Percentiles rank a stretch among this genome's conserved stretches.
Evolutionary conservation across 2,888 invertebrate species (phyloP).

Genomic region (Coronaproctus castanopsis): DNA sequence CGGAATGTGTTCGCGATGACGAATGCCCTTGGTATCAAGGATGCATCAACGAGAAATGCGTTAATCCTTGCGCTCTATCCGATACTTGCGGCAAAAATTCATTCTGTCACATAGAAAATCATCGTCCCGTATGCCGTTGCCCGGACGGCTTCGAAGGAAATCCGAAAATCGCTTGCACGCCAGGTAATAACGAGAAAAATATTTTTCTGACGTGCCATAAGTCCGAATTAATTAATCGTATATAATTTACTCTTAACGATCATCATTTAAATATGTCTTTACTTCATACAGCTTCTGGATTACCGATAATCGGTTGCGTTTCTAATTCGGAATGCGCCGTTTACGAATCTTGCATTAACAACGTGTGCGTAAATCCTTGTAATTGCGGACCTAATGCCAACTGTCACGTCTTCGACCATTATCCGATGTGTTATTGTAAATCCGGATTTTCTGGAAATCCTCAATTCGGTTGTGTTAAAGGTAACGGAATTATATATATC

Average conservation of each 20-base stretch:
- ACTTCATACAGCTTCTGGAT: slow-evolving; percentile 39
- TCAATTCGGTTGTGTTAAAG: slow-evolving; percentile 54
- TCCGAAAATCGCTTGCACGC: slow-evolving; percentile 46
- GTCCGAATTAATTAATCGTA: no score
- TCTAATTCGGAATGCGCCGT: slow-evolving; percentile 60
- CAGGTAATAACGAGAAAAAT: slow-evolving; percentile 62
- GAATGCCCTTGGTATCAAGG: slow-evolving; percentile 55
- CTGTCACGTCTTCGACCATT: slow-evolving; percentile 61
- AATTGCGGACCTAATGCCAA: slow-evolving; percentile 65
- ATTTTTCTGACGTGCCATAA: no score
- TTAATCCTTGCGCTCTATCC: slow-evolving; percentile 48
- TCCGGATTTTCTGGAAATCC: slow-evolving; percentile 71
- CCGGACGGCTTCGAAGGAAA: slow-evolving; percentile 57
- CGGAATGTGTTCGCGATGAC: slow-evolving; percentile 55
- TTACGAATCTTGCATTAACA: slow-evolving; percentile 64
- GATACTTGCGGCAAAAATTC: slow-evolving; percentile 58
- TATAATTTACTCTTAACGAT: no score
- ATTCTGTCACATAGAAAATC: slow-evolving; percentile 59
- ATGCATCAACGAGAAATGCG: slow-evolving; percentile 54
- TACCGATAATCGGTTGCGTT: slow-evolving; percentile 47
- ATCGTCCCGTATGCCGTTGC: slow-evolving; percentile 57
- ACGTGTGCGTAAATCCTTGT: slow-evolving; percentile 60
- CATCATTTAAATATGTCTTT: no score
- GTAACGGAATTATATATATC: slow-evolving; percentile 33
- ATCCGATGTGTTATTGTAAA: slow-evolving; percentile 64